A percentile compares a stretch with the other conserved stretches of the same genome.
These are phyloP conservation scores for Sorex fumeus DNA, from an alignment of 2,113 vertebrate genomes.

Conservation along the genomic window DNA sequence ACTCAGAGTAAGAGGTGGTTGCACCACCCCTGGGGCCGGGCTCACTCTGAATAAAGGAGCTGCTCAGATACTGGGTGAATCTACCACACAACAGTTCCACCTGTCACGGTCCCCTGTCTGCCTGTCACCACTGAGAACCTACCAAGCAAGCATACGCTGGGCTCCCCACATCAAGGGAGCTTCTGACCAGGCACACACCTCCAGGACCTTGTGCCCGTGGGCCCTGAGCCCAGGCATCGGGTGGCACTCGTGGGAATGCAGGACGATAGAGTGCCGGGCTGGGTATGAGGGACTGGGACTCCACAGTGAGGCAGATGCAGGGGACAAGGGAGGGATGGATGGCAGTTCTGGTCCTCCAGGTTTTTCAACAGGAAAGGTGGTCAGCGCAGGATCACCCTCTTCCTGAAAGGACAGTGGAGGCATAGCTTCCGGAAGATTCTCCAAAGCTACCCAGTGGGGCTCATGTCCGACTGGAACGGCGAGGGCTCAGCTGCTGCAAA, in stretches of 20 bases:
- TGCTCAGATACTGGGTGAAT: no score
- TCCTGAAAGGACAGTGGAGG: not conserved
- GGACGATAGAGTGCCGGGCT: not conserved
- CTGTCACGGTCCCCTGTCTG: no score
- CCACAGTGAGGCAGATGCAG: no score
- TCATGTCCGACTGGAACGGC: fast-evolving
- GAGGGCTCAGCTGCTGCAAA: not conserved
- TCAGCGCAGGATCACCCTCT: not conserved
- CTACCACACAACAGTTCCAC: no score
- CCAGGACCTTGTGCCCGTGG: not conserved
- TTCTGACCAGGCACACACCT: not conserved
- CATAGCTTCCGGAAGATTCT: not conserved
- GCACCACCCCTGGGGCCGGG: no score
- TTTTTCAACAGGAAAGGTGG: not conserved
- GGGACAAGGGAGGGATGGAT: no score
- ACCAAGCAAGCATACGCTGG: not conserved
- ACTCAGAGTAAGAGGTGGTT: no score
- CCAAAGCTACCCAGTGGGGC: not conserved
- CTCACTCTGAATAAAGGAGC: no score
- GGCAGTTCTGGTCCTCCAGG: not conserved
- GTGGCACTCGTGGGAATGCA: not conserved
- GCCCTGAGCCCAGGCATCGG: not conserved
- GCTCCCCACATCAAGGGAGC: not conserved
- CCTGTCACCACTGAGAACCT: not conserved
- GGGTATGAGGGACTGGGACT: not conserved